Evolutionary conservation across 2,797 vertebrate species (phyloP).

Genomic region (Brachyalestes nurse): DNA sequence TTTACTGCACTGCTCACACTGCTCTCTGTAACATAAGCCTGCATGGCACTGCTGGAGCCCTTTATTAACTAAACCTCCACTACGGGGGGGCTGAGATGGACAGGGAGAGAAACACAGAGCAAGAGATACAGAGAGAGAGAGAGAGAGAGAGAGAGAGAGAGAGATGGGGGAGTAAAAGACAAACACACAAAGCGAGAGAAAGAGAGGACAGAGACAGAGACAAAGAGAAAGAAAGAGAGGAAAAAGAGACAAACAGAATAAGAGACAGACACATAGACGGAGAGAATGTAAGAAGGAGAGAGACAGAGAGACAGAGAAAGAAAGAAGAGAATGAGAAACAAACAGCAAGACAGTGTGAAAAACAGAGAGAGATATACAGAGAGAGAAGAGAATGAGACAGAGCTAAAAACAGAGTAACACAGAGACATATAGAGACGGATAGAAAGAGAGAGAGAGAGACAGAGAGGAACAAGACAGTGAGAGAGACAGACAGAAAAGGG

Average conservation of each 20-base stretch:
- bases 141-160: background rate
- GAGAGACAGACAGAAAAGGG: background rate
- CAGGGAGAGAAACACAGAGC: background rate
- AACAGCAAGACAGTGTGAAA: background rate
- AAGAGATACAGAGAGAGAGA: background rate
- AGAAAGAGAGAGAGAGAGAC: background rate
- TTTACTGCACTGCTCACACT: slow-evolving; percentile 61
- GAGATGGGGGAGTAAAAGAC: background rate
- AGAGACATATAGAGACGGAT: background rate
- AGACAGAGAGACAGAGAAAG: background rate
- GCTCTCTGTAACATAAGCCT: slow-evolving; percentile 61
- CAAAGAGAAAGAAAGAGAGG: background rate
- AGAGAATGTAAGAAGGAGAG: background rate
- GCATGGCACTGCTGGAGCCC: slow-evolving; percentile 54
- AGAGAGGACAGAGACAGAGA: background rate
- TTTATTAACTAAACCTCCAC: slow-evolving; percentile 48
- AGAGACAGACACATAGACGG: background rate
- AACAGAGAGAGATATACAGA: background rate
- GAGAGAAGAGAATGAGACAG: background rate
- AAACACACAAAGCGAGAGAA: background rate
- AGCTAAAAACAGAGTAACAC: background rate
- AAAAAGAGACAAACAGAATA: background rate
- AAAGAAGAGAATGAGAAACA: background rate
- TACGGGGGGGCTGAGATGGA: background rate
- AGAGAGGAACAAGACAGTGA: background rate